A percentile compares a stretch with the other conserved stretches of the same genome.
Conservation (phyloP, 2,888 invertebrate genomes). For the Ommatoiulus sabulosus region DNA sequence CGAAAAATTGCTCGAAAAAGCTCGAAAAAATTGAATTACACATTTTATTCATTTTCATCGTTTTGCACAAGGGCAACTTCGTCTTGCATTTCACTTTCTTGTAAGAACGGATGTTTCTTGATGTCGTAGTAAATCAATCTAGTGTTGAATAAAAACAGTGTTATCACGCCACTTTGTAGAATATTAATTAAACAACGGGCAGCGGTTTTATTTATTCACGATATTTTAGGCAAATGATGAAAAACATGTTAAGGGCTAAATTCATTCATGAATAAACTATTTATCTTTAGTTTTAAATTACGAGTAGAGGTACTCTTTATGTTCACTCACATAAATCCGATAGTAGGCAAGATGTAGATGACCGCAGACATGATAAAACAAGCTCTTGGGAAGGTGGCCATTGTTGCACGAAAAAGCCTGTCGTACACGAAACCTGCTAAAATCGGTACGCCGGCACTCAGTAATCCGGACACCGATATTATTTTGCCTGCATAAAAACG, state of each 20-base stretch:
- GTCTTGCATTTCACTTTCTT: background rate
- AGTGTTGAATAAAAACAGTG: background rate
- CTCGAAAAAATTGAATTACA: background rate
- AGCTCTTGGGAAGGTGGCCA: slow-evolving; percentile 12
- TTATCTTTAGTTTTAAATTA: too few species aligned
- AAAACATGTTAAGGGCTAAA: too few species aligned
- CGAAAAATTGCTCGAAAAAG: too few species aligned
- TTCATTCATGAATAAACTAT: background rate
- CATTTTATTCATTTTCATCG: background rate
- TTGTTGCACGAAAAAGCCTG: slow-evolving; percentile 37
- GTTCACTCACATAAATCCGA: slow-evolving; percentile 34
- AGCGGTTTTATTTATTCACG: too few species aligned
- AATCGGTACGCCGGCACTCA: slow-evolving; percentile 29
- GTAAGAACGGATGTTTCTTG: background rate
- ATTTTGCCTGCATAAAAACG: background rate
- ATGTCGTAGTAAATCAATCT: background rate
- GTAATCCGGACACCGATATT: slow-evolving; percentile 10
- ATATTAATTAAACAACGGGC: too few species aligned
- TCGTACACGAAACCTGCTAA: slow-evolving; percentile 29
- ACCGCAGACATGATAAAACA: slow-evolving; percentile 42
- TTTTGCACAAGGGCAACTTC: background rate
- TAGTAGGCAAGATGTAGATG: background rate
- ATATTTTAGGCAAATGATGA: too few species aligned
- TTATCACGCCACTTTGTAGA: too few species aligned
- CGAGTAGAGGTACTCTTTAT: background rate